Evolutionary conservation across 30 jellyfish, hydroid and myxozoan genomes (phyloP).

Genomic region (Cassiopea andromeda): DNA sequence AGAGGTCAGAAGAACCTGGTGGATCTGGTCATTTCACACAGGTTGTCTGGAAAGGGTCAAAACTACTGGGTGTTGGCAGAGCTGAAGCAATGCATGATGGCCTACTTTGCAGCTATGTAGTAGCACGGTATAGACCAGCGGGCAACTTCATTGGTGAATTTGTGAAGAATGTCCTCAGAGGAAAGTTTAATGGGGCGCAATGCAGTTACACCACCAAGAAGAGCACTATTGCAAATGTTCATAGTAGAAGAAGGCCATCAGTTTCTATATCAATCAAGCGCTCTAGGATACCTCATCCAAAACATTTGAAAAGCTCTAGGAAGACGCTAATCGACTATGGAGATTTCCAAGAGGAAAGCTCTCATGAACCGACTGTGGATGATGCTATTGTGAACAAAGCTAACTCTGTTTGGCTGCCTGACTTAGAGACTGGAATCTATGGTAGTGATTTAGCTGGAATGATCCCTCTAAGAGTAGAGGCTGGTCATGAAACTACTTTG

Average conservation of each 20-base stretch:
- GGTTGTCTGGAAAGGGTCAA: constrained; percentile 89
- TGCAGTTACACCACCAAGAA: constrained; percentile 27
- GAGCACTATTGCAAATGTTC: constrained; percentile 7
- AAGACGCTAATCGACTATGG: constrained; percentile 12
- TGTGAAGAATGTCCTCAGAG: constrained; percentile 79
- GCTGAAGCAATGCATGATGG: constrained; percentile 88
- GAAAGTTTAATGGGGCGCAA: constrained; percentile 73
- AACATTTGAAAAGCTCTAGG: constrained; percentile 3
- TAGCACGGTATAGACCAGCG: constrained; percentile 96
- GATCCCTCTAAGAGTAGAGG: constrained; percentile 44
- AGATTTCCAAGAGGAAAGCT: not conserved
- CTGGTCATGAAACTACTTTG: constrained; percentile 24
- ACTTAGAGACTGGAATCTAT: constrained; percentile 49
- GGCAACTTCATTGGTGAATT: constrained; percentile 93
- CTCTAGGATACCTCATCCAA: constrained; percentile 52
- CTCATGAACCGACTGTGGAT: constrained; percentile 7
- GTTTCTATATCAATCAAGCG: constrained; percentile 33
- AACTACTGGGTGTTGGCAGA: constrained; percentile 89
- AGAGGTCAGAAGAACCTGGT: constrained; percentile 81
- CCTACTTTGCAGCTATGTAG: constrained; percentile 86
- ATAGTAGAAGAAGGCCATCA: not conserved
- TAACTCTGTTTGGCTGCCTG: constrained; percentile 57
- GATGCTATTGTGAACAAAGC: constrained; percentile 20
- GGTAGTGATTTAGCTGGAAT: constrained; percentile 65
- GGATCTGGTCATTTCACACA: constrained; percentile 93